Base-by-base conservation (phyloP, 2,888 invertebrate species). In the Protodeltote pygarga region DNA sequence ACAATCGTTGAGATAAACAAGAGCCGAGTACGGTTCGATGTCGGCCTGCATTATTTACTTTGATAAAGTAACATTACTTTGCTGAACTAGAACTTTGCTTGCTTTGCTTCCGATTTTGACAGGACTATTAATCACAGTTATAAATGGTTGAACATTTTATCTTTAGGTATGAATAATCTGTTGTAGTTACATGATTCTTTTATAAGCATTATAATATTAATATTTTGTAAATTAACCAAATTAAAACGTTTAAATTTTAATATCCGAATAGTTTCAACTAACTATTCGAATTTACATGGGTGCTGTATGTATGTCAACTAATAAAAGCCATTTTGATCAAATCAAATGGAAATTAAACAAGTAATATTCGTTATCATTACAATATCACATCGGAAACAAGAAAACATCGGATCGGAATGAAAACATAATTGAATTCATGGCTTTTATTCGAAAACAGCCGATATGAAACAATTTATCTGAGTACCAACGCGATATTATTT, bases 1-100 rank as follows among this genome's bases (percentile, higher is more conserved):
- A 68, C 64, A 65, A 67, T 63, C 57, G 59, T 40, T 55, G 58
- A 72, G 66, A 73, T 74, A 66, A 60, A 52, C 46, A 34, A 37
- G 17, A 15, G 34, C 49, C 39, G 54, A 57, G 54, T 67, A 58
- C 51, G 24, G 59, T 63, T 41, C 31, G 47, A 35, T 62, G 57
- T 51, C 51, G 24, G 38, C 34, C 46, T 52, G 53, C 33, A 55
- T 44, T 52, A 65, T 58, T 68, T 50, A 50, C 62, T 42, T 19
- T 31, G 53, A 59, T 65, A 65, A 62, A 54, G 35, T 40, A 55
- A 64, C 55, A 44, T 45, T 51, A 39, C 37, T 38, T 46, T 38
- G 46, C 46, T 48, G 38, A 61, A 57, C 23, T 47, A 35, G 47
- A 46, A 44, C 46, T 38, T 49, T 44, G 46, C 51, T 24, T 35